Evolutionary conservation across 2,113 vertebrate species (phyloP), one percentile per base, ranked within the genome.

Genomic region (Anthoscopus minutus): DNA sequence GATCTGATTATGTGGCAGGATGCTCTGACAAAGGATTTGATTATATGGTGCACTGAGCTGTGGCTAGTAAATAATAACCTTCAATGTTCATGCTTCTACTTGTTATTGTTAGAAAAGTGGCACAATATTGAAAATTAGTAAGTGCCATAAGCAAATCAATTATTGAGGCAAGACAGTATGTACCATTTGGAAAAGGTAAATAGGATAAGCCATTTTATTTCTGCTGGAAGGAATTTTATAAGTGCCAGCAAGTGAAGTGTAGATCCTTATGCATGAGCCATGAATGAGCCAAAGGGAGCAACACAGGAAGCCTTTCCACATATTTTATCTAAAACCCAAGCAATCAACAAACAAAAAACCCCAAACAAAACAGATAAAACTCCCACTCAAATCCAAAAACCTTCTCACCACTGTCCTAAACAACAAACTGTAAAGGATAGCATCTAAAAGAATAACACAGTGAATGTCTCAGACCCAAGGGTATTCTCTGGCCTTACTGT

Each of bases 21-120:
- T 97, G 81, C 76, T 97, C 82, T 97, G 91, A 98, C 83, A 95
- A 97, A 97, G 94, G 90, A 97, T 98, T 97, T 98, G 96, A 98
- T 98, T 98, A 97, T 89, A 96, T 92, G 90, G 96, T 90, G 81
- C 83, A 92, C 42, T 97, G 97, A 97, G 91, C 96, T 97, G 91
- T 87, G 88, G 79, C 86, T 94, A 67, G 95, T 96, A 97, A 98
- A 97, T 96, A 98, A 97, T 91, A 97, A 89, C 92, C 86, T 94
- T 95, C 60, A 10, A 37, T 50, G 30, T 82, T 97, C 92, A 66
- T 96, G 90, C 69, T 95, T 91, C 65, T 92, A 58, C 85, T 97
- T 96, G 80, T 92, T 92, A 88, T 94, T 97, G 66, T 96, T 93
- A 79, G 76, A 88, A 95, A 96, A 96, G 73, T 92, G 67, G 70